Base-by-base conservation (phyloP, 2,797 vertebrate species). In the Myiothlypis coronata region DNA sequence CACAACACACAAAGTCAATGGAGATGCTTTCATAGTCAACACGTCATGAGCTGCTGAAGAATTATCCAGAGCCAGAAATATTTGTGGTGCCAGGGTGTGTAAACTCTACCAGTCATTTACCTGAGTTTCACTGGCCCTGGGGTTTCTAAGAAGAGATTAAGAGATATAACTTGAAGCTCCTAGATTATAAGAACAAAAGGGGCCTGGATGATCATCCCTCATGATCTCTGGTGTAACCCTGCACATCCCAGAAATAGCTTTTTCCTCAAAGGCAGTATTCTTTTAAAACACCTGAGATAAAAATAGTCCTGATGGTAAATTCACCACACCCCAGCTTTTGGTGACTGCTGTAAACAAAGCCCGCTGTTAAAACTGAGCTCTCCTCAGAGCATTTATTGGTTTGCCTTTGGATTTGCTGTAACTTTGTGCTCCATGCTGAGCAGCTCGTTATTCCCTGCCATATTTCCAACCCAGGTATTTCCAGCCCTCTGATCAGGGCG, bases 361-460 rank as follows among this genome's bases (percentile, higher is more conserved):
- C 39, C 0, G 0, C 4, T 28, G 43, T n/a, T 76, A 39, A 83
- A 76, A 65, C 47, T 13, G n/a, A 88, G 14, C 14, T 88, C 47
- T 78, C 39, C 12, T 3, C 0, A 0, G 5, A 34, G 26, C 0
- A 0, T 53, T 86, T 75, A n/a, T 44, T 74, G 24, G 27, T 79
- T 87, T 39, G 41, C 28, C 56, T 78, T 90, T 37, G 64, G 69
- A 78, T 84, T 89, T 83, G 49, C 17, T 35, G 19, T 26, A 43
- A 34, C 18, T 82, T 37, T 53, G 53, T 24, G 52, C 32, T 52
- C 37, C 0, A 0, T 6, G 2, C 47, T 52, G 1, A 0, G 28
- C 44, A 80, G 30, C 44, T 68, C 3, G 0, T 88, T 67, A 68
- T 75, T 75, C 69, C 26, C 52, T 28, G 60, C 28, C 78, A 6